Conservation (phyloP, 2,113 vertebrate species). For the Dasyprocta punctata region DNA sequence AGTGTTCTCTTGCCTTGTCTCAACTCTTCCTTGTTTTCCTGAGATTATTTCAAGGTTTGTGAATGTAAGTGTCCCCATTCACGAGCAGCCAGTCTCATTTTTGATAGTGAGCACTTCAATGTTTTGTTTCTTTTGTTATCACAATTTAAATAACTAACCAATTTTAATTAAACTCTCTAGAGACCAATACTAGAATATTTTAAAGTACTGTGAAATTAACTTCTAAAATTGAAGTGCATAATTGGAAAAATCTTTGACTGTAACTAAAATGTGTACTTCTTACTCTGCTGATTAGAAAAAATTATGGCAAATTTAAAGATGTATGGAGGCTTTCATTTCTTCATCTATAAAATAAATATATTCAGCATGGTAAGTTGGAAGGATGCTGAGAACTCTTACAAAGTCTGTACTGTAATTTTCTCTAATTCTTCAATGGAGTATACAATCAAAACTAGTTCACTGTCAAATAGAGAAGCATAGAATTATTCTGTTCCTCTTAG, state of each 20-base stretch:
- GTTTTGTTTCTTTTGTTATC: neutral
- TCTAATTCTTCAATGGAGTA: neutral
- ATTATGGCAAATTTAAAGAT: neutral
- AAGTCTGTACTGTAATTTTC: neutral
- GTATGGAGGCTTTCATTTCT: neutral
- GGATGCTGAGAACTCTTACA: neutral
- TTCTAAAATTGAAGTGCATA: neutral
- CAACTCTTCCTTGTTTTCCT: neutral
- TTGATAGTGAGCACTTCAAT: neutral
- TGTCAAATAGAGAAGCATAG: neutral
- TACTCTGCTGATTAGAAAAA: neutral
- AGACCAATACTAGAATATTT: neutral
- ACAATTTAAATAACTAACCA: neutral
- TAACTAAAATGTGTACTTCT: neutral
- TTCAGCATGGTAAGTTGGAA: neutral
- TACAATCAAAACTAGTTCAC: neutral
- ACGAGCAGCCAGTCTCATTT: neutral
- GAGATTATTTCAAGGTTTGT: neutral
- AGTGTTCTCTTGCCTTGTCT: neutral
- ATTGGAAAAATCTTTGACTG: neutral
- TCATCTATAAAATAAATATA: neutral
- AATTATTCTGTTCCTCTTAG: neutral
- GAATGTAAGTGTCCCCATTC: neutral
- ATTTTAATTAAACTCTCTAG: neutral
- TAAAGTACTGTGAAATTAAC: neutral